Evolutionary conservation across 2,888 invertebrate species (phyloP), one percentile per base, ranked within the genome.

Genomic region (Diogma glabrata): DNA sequence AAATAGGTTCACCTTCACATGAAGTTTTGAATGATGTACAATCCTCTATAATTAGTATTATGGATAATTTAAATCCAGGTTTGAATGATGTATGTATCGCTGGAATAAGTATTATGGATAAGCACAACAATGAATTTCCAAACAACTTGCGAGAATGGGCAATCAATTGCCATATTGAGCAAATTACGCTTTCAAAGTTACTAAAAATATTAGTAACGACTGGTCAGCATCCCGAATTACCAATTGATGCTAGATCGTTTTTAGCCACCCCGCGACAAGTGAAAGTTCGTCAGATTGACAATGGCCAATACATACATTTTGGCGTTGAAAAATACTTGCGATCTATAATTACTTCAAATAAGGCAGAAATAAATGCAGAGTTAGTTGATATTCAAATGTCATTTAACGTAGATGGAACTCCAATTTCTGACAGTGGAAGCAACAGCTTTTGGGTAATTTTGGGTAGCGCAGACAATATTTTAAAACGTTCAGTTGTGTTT

Each of bases 81-180:
- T 33, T 33, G 33, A 33, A 33, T 33, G 33, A 33, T 33, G 33
- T 33, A 33, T 33, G 33, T n/a, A n/a, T n/a, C n/a, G n/a, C 33
- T 14, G 12, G 12, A 33, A 16, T 6, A 9, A 33, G 12, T 33
- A 33, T 33, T 33, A 33, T 9, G 33, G 12, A 16, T 33, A 33
- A 7, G 12, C n/a, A 33, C 12, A 33, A 10, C 12, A 33, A 33
- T 33, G 3, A 33, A 33, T 10, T 33, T 33, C 12, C 33, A 33
- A 33, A 33, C 33, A 7, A 33, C 6, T 33, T 33, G 16, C 33
- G 33, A 33, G 33, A 33, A 12, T 33, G 2, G 33, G 12, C 12
- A 9, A 33, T 33, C 6, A 33, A 33, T 33, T 33, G 33, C 33
- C 33, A 33, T 33, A 33, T 33, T 33, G 33, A 33, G 12, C 33